Evolutionary conservation across 92 coral and sea anemone genomes (phyloP), one percentile per base, ranked within the genome.

Genomic region (Scolanthus callimorphus): DNA sequence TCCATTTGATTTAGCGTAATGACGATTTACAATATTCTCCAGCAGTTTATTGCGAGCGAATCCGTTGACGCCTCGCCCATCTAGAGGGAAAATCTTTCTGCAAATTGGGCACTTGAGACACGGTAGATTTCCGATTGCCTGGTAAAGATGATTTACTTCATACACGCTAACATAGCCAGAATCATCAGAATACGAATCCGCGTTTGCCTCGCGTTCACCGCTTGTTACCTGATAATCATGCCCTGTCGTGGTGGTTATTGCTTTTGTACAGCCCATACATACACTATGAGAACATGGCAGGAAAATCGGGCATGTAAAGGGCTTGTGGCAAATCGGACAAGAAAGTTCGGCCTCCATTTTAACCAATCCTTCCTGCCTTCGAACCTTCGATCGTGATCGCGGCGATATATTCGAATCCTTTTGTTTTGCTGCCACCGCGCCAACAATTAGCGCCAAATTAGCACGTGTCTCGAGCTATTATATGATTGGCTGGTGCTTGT

Each of bases 81-180:
- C 97, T 19, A 91, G 76, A 9, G 96, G 95, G 41, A 87, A 87
- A 21, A 77, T 62, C 39, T 73, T 87, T 43, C 65, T 66, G 25
- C 97, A 91, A 52, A 78, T 63, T 1, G 97, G 97, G 38, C 97
- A 91, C 51, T 78, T 85, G 26, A 87, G 67, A 27, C 90, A 87
- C n/a, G 95, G 86, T 24, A 87, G 51, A 63, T 87, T 87, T 4
- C 90, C 95, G 23, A 87, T 87, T 19, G 86, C 78, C 45, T 87
- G 95, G 62, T 87, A 87, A 57, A 87, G 62, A 19, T 78, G 95
- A 39, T 83, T 87, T 43, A 87, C 62, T 51, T 87, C 90, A 62
- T 74, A 72, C 38, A 83, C 66, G 60, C 86, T 83, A n/a, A 83
- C 83, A 61, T 87, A 87, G 55, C 69, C 71, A n/a, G 86, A 75